phyloP scores from a whole-genome alignment of 1,140 invertebrate genomes.

The Drosophila subpulchrella region DNA sequence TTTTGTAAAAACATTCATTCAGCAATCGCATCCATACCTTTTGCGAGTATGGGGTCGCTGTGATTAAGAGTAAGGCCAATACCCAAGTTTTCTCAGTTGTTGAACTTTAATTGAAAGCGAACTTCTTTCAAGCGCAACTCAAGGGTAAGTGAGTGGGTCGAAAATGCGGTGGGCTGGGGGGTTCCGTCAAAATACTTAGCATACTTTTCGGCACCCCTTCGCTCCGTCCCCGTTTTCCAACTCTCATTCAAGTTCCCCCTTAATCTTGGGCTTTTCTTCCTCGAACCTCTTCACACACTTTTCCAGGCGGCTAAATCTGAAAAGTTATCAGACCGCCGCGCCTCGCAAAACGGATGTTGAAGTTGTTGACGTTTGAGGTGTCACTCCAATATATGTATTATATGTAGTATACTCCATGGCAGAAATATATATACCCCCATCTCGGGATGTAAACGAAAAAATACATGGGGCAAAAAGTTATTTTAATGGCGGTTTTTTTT shows the following conservation, averaged over 20 bases:
- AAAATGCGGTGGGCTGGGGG: not conserved
- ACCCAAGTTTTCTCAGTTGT: constrained; percentile 14
- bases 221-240: not conserved
- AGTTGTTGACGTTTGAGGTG: constrained; percentile 29
- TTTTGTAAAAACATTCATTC: constrained; percentile 10
- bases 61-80: constrained; percentile 27
- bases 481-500: constrained; percentile 66
- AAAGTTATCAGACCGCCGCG: constrained; percentile 54
- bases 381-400: constrained; percentile 14
- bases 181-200: constrained; percentile 32
- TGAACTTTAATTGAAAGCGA: constrained; percentile 44
- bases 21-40: constrained; percentile 19
- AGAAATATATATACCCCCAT: constrained; percentile 5
- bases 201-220: constrained; percentile 35
- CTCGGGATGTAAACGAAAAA: not conserved
- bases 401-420: not conserved
- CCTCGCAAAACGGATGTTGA: constrained; percentile 22
- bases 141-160: constrained; percentile 1
- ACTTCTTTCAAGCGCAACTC: constrained; percentile 26
- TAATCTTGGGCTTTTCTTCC: constrained; percentile 17
- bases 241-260: constrained; percentile 2
- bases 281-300: constrained; percentile 1
- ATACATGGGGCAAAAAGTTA: constrained; percentile 54
- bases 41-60: constrained; percentile 2
- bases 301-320: constrained; percentile 55